Conservation (phyloP, 2,888 invertebrate genomes). For the Petrolisthes cinctipes region DNA sequence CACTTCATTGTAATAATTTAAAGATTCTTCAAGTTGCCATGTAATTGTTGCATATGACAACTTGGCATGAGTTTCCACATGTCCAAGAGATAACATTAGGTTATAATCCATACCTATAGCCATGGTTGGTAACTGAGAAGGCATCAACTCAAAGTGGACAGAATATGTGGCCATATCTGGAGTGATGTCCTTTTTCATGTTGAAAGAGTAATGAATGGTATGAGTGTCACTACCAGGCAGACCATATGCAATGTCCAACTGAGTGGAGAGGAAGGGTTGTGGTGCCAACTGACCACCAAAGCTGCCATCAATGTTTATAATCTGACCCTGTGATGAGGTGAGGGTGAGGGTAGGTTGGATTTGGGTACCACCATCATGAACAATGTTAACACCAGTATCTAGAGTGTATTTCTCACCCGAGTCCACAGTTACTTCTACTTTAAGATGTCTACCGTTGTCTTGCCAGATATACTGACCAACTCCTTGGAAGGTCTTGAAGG, state of each 20-base stretch:
- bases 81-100: not conserved
- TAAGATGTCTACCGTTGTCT: constrained; percentile 21
- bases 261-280: not conserved
- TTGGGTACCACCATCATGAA: not conserved
- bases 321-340: not conserved
- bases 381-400: constrained; percentile 10
- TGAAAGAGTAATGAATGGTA: not conserved
- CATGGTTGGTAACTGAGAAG: not conserved
- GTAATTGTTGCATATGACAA: not conserved
- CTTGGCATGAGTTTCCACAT: not conserved
- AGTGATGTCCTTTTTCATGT: not conserved
- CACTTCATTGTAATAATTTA: not conserved
- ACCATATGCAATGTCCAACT: not conserved
- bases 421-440: constrained; percentile 9
- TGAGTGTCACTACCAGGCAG: not conserved
- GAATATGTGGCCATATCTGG: not conserved
- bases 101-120: not conserved
- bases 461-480: constrained; percentile 25
- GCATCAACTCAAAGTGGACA: not conserved
- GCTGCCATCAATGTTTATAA: not conserved
- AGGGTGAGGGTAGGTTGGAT: not conserved
- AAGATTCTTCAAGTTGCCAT: constrained; percentile 7
- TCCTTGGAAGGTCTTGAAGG: constrained; percentile 21
- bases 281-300: not conserved
- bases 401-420: not conserved